These are phyloP conservation scores for Menura novaehollandiae DNA, from an alignment of 2,113 vertebrate genomes.

Conservation along the genomic window DNA sequence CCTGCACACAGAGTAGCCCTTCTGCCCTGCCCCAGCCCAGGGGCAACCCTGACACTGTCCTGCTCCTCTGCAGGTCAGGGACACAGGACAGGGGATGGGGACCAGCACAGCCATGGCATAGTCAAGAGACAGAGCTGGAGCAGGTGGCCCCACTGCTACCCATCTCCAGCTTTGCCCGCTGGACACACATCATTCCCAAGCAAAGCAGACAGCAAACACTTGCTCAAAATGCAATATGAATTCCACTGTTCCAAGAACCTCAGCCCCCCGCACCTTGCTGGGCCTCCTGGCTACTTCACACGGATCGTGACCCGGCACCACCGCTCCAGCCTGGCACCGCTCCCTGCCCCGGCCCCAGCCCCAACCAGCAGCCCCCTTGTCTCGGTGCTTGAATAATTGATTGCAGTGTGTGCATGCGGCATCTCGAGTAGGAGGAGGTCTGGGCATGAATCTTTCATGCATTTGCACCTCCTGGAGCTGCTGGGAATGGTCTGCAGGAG, in stretches of 20 bases:
- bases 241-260: background rate
- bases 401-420: background rate
- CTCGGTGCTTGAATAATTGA: background rate
- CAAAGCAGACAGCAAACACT: background rate
- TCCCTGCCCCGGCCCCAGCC: background rate
- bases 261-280: background rate
- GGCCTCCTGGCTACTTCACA: background rate
- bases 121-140: background rate
- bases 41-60: background rate
- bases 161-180: background rate
- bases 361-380: background rate
- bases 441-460: background rate
- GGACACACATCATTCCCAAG: background rate
- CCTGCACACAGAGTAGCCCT: background rate
- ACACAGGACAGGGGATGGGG: rapidly evolving
- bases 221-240: background rate
- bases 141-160: background rate
- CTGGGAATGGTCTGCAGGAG: background rate
- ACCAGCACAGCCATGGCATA: rapidly evolving
- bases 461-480: background rate
- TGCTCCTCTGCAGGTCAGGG: background rate
- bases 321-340: background rate
- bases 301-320: rapidly evolving
- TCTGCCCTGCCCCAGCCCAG: background rate
- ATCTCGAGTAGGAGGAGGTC: background rate